Percentiles rank a stretch among this genome's conserved stretches.
phyloP scores from a whole-genome alignment of 2,113 vertebrate genomes.

The Albula glossodonta region DNA sequence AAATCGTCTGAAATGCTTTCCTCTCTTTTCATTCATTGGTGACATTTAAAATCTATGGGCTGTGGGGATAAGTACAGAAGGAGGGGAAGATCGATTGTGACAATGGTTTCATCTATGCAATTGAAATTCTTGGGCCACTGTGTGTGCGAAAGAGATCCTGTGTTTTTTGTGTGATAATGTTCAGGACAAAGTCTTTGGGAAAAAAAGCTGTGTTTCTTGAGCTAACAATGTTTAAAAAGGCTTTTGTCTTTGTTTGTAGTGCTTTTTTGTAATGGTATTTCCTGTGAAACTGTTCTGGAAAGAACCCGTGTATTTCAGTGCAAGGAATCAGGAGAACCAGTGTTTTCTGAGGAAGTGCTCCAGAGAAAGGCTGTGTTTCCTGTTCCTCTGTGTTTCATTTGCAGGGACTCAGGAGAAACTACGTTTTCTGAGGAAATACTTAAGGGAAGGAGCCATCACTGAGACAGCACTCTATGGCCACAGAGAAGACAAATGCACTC shows the following conservation, averaged over 20 bases:
- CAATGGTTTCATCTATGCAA: constrained; percentile 7
- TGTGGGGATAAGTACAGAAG: constrained; percentile 13
- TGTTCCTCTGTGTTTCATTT: background rate
- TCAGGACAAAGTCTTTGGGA: background rate
- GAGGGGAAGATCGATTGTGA: constrained; percentile 24
- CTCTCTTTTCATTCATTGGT: constrained; percentile 20
- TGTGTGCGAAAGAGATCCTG: background rate
- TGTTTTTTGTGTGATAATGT: background rate
- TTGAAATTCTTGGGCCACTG: background rate
- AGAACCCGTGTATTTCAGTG: background rate
- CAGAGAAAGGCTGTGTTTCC: background rate
- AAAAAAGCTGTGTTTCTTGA: background rate
- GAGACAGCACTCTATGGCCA: constrained; percentile 27
- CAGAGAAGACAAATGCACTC: constrained; percentile 41
- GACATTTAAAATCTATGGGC: constrained; percentile 41
- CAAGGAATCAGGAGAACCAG: background rate
- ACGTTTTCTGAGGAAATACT: background rate
- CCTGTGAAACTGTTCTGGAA: background rate
- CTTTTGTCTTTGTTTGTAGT: too few species aligned
- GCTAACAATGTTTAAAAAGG: too few species aligned
- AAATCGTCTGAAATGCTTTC: constrained; percentile 24
- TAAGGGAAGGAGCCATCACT: constrained; percentile 26
- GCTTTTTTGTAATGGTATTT: background rate
- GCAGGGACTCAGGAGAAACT: constrained; percentile 3
- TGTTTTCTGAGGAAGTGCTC: background rate